A percentile compares a stretch with the other conserved stretches of the same genome.
Evolutionary conservation across 2,113 vertebrate species (phyloP).

Genomic region (Physeter macrocephalus): DNA sequence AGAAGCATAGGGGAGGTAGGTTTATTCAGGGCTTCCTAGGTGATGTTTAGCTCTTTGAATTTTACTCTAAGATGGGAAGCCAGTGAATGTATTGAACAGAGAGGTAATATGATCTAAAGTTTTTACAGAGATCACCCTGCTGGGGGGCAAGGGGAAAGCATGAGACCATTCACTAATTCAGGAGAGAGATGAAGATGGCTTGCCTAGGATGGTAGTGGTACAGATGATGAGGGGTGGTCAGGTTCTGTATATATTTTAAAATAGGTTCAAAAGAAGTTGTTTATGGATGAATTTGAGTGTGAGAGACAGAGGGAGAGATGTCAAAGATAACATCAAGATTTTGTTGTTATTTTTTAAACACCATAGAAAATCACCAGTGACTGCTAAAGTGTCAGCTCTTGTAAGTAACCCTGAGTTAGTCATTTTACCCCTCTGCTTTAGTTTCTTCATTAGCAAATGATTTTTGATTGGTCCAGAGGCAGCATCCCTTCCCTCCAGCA

Average conservation of each 20-base stretch:
- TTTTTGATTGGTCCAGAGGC: neutral
- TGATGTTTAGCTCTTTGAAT: neutral
- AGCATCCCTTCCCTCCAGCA: neutral
- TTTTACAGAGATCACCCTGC: neutral
- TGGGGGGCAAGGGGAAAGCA: neutral
- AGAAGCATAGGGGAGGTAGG: accelerated
- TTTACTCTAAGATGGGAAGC: neutral
- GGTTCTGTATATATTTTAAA: neutral
- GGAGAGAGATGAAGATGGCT: neutral
- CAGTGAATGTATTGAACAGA: neutral
- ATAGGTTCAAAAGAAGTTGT: neutral
- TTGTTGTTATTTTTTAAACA: neutral
- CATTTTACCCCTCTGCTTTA: neutral
- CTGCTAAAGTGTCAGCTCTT: neutral
- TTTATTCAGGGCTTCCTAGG: neutral
- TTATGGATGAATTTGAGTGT: neutral
- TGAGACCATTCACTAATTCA: neutral
- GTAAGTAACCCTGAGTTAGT: neutral
- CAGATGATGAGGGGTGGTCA: neutral
- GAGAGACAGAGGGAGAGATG: neutral
- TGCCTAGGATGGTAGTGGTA: neutral
- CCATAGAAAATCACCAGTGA: neutral
- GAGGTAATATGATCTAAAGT: neutral
- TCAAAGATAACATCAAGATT: neutral
- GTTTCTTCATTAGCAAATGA: neutral